These are phyloP conservation scores for Hyposoter dolosus DNA, from an alignment of 2,888 invertebrate genomes.

Conservation along the genomic window DNA sequence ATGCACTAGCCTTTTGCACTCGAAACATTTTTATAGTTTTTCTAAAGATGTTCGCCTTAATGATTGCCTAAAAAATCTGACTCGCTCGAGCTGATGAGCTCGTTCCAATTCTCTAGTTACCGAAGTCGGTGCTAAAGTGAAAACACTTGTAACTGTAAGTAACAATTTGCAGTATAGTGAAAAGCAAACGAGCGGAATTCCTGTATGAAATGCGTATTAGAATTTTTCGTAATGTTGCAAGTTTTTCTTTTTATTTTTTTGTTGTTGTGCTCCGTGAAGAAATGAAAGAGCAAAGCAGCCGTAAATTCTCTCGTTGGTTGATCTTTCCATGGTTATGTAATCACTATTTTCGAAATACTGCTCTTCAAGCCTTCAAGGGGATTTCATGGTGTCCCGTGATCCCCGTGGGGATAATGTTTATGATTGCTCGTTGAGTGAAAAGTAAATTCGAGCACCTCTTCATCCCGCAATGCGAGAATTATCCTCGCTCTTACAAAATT, in stretches of 20 bases:
- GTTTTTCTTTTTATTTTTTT: too few species aligned
- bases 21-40: constrained; percentile 2
- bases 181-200: background rate
- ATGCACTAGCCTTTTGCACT: constrained; percentile 58
- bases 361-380: background rate
- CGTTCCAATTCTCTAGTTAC: background rate
- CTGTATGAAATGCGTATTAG: background rate
- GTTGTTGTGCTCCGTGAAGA: too few species aligned
- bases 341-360: background rate
- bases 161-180: background rate
- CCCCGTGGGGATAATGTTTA: too few species aligned
- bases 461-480: background rate
- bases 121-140: background rate
- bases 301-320: too few species aligned
- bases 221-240: too few species aligned
- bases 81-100: constrained; percentile 24
- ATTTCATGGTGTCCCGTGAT: background rate
- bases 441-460: constrained; percentile 11
- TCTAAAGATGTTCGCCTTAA: background rate
- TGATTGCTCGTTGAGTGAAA: background rate
- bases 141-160: background rate
- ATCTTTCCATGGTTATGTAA: too few species aligned
- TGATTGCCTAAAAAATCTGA: constrained; percentile 20
- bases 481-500: background rate
- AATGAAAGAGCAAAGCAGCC: too few species aligned